phyloP scores from a whole-genome alignment of 1,140 invertebrate genomes.

The Cydia pomonella region DNA sequence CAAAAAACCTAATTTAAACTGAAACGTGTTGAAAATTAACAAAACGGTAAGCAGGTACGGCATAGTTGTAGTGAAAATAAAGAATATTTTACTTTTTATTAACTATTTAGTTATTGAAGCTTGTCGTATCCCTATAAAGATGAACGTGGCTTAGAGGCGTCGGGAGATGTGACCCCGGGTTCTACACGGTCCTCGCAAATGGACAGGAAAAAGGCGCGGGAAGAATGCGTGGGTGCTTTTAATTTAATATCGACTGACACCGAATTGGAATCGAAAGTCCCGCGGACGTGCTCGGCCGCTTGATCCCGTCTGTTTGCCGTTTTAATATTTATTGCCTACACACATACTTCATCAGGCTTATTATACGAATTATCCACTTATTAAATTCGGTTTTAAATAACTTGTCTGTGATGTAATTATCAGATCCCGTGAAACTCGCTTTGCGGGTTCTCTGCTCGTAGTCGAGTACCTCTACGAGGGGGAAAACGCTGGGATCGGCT shows the following conservation, averaged over 20 bases:
- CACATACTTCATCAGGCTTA: slow-evolving; percentile 33
- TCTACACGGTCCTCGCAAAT: slow-evolving; percentile 78
- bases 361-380: slow-evolving; percentile 8
- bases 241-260: slow-evolving; percentile 80
- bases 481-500: too few relatives aligned
- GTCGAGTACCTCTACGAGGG: too few relatives aligned
- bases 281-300: slow-evolving; percentile 68
- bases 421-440: too few relatives aligned
- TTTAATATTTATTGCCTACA: slow-evolving; percentile 62
- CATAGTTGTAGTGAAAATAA: not conserved
- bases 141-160: slow-evolving; percentile 48
- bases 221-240: slow-evolving; percentile 79
- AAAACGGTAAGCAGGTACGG: not conserved
- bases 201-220: slow-evolving; percentile 79
- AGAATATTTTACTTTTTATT: slow-evolving; percentile 1
- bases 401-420: too few relatives aligned
- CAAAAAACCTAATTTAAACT: not conserved
- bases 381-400: not conserved
- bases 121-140: slow-evolving; percentile 56
- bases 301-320: slow-evolving; percentile 56
- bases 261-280: slow-evolving; percentile 78
- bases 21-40: not conserved
- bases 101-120: not conserved
- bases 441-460: too few relatives aligned
- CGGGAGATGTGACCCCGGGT: slow-evolving; percentile 71